Percentiles rank a stretch among this genome's conserved stretches.
These are phyloP conservation scores for Cremastobaeus sp. DNA, from an alignment of 2,888 invertebrate species.

Conservation along the genomic window DNA sequence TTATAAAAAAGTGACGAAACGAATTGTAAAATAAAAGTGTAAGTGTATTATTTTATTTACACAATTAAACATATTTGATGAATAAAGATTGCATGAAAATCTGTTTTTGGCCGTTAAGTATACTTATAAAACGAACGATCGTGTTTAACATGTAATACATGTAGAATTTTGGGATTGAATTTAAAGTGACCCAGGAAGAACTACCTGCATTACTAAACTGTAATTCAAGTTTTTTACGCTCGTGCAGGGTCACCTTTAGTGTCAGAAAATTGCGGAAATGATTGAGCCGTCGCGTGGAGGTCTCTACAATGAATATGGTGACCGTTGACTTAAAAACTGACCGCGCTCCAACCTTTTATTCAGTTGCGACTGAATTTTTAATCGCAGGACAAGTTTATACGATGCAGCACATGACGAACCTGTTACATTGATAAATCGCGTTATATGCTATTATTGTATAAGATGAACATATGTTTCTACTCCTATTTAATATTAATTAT, in stretches of 20 bases:
- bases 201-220: constrained; percentile 47
- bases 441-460: constrained; percentile 63
- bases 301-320: constrained; percentile 61
- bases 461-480: constrained; percentile 45
- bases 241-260: constrained; percentile 58
- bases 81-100: no score
- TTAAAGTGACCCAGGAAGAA: constrained; percentile 33
- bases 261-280: constrained; percentile 59
- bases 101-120: no score
- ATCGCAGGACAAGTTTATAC: constrained; percentile 73
- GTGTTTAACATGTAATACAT: no score
- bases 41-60: no score
- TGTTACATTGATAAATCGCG: constrained; percentile 70
- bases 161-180: constrained; percentile 25
- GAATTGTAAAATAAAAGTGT: no score
- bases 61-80: neutral
- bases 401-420: constrained; percentile 61
- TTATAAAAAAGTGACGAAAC: no score
- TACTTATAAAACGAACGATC: no score
- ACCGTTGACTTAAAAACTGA: constrained; percentile 71
- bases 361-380: constrained; percentile 74
- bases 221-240: constrained; percentile 53
- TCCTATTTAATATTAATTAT: no score
- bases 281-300: constrained; percentile 63
- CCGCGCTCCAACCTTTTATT: constrained; percentile 65